phyloP scores from a whole-genome alignment of 2,888 invertebrate genomes.

The Oligia strigilis region DNA sequence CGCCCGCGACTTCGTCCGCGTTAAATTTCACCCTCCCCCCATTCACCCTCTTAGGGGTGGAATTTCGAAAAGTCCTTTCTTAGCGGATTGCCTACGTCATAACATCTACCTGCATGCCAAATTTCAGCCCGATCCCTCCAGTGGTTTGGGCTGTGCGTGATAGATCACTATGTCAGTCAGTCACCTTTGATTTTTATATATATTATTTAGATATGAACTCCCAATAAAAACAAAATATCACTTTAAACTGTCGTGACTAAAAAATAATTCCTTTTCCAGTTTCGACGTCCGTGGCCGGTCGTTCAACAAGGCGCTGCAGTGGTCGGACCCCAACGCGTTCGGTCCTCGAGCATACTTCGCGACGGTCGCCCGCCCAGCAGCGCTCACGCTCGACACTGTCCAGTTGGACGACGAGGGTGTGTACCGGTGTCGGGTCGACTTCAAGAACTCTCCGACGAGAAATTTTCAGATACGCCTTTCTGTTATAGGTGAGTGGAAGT shows the following conservation, averaged over 20 bases:
- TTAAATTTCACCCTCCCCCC: too few species aligned
- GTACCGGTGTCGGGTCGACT: conserved; percentile 97
- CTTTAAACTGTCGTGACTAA: not conserved
- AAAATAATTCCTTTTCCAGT: conserved; percentile 85
- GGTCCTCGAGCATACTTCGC: conserved; percentile 96
- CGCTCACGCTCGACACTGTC: conserved; percentile 95
- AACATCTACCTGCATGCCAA: too few species aligned
- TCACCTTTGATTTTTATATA: too few species aligned
- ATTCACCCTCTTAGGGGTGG: too few species aligned
- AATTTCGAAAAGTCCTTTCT: too few species aligned
- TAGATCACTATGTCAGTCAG: too few species aligned
- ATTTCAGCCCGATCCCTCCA: too few species aligned
- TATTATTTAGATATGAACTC: too few species aligned
- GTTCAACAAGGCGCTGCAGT: conserved; percentile 95
- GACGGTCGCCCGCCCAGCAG: conserved; percentile 94
- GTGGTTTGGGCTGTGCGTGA: too few species aligned
- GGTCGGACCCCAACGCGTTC: conserved; percentile 96
- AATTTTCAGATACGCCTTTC: conserved; percentile 97
- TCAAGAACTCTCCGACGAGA: conserved; percentile 96
- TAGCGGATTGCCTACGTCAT: too few species aligned
- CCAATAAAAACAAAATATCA: not conserved
- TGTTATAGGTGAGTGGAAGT: conserved; percentile 94
- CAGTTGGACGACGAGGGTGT: conserved; percentile 96
- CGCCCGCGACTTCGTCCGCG: too few species aligned
- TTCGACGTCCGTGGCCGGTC: conserved; percentile 96